phyloP scores from a whole-genome alignment of 2,113 vertebrate species.

The Calidris pugnax region DNA sequence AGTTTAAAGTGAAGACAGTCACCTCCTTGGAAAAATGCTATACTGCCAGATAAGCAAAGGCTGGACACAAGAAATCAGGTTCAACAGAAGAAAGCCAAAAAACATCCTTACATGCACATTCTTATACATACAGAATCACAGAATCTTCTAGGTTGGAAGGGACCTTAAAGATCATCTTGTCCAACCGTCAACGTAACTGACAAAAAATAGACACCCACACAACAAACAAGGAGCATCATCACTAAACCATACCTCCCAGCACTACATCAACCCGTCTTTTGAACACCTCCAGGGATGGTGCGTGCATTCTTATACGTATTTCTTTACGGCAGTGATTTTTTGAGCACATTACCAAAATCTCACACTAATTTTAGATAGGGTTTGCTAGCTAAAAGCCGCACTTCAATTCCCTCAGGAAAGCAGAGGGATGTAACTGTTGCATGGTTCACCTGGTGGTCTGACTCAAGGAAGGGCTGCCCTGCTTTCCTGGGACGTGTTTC shows the following conservation, averaged over 20 bases:
- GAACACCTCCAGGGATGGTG: too few relatives aligned
- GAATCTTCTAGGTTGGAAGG: too few relatives aligned
- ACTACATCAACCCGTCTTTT: too few relatives aligned
- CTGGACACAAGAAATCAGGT: background rate
- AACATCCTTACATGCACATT: fast-evolving
- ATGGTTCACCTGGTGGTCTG: background rate
- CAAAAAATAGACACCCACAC: too few relatives aligned
- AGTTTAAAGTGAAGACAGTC: background rate
- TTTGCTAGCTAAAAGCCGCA: background rate
- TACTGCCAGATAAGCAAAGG: background rate
- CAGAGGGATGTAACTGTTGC: background rate
- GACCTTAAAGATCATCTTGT: too few relatives aligned
- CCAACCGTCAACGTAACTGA: too few relatives aligned
- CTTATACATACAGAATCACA: too few relatives aligned
- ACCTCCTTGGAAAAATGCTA: background rate
- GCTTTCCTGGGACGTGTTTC: background rate
- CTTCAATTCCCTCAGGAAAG: background rate
- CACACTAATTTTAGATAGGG: background rate
- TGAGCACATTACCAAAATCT: background rate
- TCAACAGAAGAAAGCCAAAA: background rate
- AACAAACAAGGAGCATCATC: too few relatives aligned
- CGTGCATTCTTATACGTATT: background rate
- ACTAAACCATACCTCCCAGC: too few relatives aligned
- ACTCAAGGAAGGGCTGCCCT: background rate
- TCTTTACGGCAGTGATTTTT: background rate